phyloP scores from a whole-genome alignment of 35 echinoderm and acorn worm genomes.

The Apostichopus californicus region DNA sequence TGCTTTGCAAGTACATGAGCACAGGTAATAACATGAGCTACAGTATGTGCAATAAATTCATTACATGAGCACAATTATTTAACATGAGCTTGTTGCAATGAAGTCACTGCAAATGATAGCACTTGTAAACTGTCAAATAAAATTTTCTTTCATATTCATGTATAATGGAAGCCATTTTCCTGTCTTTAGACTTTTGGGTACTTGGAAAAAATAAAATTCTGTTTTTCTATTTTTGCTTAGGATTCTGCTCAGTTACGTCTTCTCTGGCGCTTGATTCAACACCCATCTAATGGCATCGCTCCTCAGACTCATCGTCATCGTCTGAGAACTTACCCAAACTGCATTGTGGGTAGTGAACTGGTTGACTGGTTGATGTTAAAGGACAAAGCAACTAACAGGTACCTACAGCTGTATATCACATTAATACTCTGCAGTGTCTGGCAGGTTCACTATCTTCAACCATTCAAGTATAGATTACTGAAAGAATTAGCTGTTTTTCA shows the following conservation, averaged over 20 bases:
- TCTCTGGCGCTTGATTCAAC: conserved; percentile 85
- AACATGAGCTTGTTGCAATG: too few species aligned
- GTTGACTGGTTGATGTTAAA: conserved; percentile 89
- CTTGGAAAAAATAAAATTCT: neutral
- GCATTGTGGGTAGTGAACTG: conserved; percentile 88
- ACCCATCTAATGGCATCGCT: conserved; percentile 86
- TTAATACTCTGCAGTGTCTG: too few species aligned
- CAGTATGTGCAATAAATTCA: too few species aligned
- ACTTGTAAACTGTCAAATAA: too few species aligned
- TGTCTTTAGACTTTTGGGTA: conserved; percentile 62
- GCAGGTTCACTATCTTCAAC: too few species aligned
- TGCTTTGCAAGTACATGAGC: too few species aligned
- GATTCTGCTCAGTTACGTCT: conserved; percentile 86
- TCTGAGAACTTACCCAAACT: conserved; percentile 81
- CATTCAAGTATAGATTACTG: too few species aligned
- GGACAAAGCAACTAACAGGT: conserved; percentile 93
- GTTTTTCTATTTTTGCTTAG: conserved; percentile 19
- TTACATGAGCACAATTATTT: too few species aligned
- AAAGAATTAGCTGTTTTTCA: too few species aligned
- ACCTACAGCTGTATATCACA: neutral
- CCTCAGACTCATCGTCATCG: conserved; percentile 90
- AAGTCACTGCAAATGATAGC: too few species aligned
- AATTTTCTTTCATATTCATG: too few species aligned
- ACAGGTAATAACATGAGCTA: too few species aligned
- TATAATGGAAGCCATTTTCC: conserved; percentile 67